These are phyloP conservation scores for Hippocampus comes DNA, from an alignment of 2,113 vertebrate genomes.

Conservation along the genomic window DNA sequence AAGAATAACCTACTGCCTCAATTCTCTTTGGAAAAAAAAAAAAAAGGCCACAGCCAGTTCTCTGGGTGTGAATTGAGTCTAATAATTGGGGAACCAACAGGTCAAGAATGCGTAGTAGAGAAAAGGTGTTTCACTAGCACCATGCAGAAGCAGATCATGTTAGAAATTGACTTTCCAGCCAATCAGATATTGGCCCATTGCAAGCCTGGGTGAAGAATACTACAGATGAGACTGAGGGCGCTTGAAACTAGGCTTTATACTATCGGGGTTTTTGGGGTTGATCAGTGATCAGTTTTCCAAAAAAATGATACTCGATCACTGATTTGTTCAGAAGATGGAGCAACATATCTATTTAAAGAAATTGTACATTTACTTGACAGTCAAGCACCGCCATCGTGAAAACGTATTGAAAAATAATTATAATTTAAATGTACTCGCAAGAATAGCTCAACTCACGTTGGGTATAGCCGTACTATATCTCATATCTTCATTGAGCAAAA, in stretches of 20 bases:
- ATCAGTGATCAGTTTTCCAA: no score
- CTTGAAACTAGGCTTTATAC: constrained; percentile 29
- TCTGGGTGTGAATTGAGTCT: constrained; percentile 63
- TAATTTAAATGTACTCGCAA: no score
- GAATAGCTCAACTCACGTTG: no score
- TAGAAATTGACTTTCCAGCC: constrained; percentile 18
- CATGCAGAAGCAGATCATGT: constrained; percentile 1
- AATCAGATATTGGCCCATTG: constrained; percentile 11
- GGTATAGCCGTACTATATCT: no score
- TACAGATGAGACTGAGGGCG: constrained; percentile 57
- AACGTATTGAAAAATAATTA: no score
- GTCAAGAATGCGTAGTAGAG: constrained; percentile 46
- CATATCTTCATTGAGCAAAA: no score
- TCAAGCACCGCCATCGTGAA: no score
- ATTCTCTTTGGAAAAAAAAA: constrained; percentile 57
- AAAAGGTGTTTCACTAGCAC: constrained; percentile 11
- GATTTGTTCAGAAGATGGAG: no score
- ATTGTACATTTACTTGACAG: no score
- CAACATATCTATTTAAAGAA: no score
- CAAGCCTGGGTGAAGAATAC: constrained; percentile 20
- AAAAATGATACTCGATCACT: no score
- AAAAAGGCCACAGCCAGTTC: constrained; percentile 63
- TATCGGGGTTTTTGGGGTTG: no score
- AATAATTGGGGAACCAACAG: constrained; percentile 68
- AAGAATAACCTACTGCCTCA: constrained; percentile 68